Conservation (phyloP, 1,140 invertebrate species). For the Drosophila seguyi region DNA sequence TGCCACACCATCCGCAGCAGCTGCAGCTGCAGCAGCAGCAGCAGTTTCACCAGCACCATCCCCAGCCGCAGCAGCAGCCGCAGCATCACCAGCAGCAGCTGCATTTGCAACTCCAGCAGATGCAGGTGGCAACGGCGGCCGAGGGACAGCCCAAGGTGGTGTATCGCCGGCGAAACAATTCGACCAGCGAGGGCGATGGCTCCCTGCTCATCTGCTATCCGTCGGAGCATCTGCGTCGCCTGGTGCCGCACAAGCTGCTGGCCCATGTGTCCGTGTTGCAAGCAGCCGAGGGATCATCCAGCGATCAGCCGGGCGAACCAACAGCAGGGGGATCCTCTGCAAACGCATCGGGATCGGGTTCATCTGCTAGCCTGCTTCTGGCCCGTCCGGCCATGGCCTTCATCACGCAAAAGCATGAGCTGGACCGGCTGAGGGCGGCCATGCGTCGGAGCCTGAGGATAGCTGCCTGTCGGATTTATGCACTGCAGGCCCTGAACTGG, state of each 20-base stretch:
- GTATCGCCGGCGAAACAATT: constrained; percentile 78
- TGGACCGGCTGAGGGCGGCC: constrained; percentile 91
- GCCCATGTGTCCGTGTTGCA: constrained; percentile 66
- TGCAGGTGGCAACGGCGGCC: constrained; percentile 2
- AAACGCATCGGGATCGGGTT: constrained; percentile 19
- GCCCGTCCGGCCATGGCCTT: constrained; percentile 92
- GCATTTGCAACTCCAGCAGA: constrained; percentile 20
- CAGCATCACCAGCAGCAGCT: constrained; percentile 15
- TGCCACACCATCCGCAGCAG: constrained; percentile 32
- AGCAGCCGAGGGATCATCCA: background rate
- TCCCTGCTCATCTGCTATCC: constrained; percentile 93
- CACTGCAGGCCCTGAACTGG: constrained; percentile 96
- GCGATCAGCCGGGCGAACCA: background rate
- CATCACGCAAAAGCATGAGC: constrained; percentile 93
- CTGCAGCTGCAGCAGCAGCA: constrained; percentile 13
- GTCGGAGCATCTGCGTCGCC: constrained; percentile 90
- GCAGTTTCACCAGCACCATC: constrained; percentile 27
- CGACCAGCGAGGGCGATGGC: constrained; percentile 86
- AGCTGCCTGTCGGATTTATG: constrained; percentile 94
- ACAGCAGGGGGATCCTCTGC: background rate
- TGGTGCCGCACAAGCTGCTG: constrained; percentile 86
- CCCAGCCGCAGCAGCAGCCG: constrained; percentile 14
- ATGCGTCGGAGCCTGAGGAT: constrained; percentile 94
- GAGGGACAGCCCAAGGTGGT: constrained; percentile 75
- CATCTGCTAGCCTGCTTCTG: constrained; percentile 84